Base-by-base conservation (phyloP, 2,888 invertebrate genomes). In the Zygothrica quintamaculata region DNA sequence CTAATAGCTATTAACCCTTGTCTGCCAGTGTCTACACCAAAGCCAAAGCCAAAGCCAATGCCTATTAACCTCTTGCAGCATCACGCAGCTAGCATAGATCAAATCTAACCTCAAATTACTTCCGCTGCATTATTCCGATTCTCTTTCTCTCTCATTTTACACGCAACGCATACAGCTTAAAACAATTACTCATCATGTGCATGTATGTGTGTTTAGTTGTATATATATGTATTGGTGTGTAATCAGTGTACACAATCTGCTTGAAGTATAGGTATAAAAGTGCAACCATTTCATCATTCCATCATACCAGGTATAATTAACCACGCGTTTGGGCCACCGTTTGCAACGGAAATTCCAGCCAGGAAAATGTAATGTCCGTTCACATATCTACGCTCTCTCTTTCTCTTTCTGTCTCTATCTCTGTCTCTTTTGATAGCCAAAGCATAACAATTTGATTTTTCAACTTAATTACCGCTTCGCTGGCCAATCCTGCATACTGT, bases 31-130 rank as follows among this genome's bases (percentile, higher is more conserved):
- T n/a, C n/a, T n/a, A n/a, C n/a, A n/a, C n/a, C n/a, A n/a, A n/a
- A n/a, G n/a, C n/a, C n/a, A n/a, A n/a, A n/a, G n/a, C n/a, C n/a
- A n/a, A n/a, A n/a, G n/a, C n/a, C n/a, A n/a, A n/a, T n/a, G 42
- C 61, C 77, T 80, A 74, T 80, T 86, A 86, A 84, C 84, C 72
- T 56, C 59, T 46, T 13, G 12, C 57, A 62, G 46, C 61, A 70
- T 57, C 61, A 61, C 18, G 18, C 13, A 13, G 39, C 15, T 34
- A 5, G 5, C 29, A 37, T 25, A 67, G 60, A 67, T 66, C 69
- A 65, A 67, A 66, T 77, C 80, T 74, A 76, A 68, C 87, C 87
- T 78, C 81, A 88, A 87, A 88, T 84, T 84, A 81, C 87, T 88
- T 87, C 88, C 88, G 87, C 76, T 81, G 87, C 87, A 80, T 44